Evolutionary conservation across 2,113 vertebrate genomes (phyloP), one percentile per base, ranked within the genome.

Genomic region (Alethe diademata): DNA sequence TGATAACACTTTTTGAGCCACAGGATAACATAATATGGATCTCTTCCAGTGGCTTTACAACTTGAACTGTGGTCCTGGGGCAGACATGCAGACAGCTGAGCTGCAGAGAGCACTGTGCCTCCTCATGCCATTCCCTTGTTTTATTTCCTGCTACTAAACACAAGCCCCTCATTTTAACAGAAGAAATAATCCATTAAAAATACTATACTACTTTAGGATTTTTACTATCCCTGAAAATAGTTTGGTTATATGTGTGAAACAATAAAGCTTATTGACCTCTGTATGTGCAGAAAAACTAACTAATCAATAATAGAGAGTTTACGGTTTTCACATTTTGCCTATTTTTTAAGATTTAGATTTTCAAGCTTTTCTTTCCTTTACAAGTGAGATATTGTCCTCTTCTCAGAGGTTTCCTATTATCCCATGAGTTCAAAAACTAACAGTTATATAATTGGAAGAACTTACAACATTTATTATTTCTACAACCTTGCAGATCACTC

Each of bases 51-150:
- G 1, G 12, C 29, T 89, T 67, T 38, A 35, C 14, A 51, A 11
- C 7, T 66, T 48, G 24, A 33, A 14, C 16, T 54, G 15, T 13
- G 16, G 33, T 54, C 23, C 40, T 2, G 1, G 5, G 14, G 6
- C 16, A 67, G 57, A 16, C 13, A 54, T 17, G 13, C 5, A 54
- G 38, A 58, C 10, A 78, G 19, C 17, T 1, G 2, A 78, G 25
- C 2, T 1, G 2, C 60, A 79, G 54, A 72, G 83, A 67, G 19
- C 17, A 45, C 22, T 0, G 0, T 12, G 11, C 7, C 5, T 87
- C 38, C 42, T 74, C 20, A 45, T 7, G 33, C 15, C 28, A 66
- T 16, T 29, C 3, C 33, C 16, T 78, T 61, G 8, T 65, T 91
- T 60, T 45, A 25, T 16, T 28, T 45, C 33, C 25, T 66, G 2